Evolutionary conservation across 2,888 invertebrate species (phyloP).

Genomic region (Lordiphosa fenestrarum): DNA sequence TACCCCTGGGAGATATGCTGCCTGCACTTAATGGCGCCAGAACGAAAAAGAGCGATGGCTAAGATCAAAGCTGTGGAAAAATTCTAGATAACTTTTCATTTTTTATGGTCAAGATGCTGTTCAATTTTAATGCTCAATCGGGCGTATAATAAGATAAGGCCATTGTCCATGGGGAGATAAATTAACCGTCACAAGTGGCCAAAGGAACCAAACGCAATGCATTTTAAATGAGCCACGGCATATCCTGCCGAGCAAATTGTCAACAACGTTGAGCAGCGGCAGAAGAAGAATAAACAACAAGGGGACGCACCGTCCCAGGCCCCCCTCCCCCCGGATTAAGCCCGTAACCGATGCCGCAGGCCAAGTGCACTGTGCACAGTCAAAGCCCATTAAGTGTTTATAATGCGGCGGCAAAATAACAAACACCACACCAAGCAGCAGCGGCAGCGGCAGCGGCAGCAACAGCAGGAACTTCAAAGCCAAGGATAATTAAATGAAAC

Average conservation of each 20-base stretch:
- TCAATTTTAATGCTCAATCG: slow-evolving; percentile 64
- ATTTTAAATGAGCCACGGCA: slow-evolving; percentile 42
- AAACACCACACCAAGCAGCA: slow-evolving; percentile 12
- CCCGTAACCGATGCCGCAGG: slow-evolving; percentile 4
- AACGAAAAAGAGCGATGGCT: slow-evolving; percentile 9
- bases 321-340: not conserved
- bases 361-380: slow-evolving; percentile 18
- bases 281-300: slow-evolving; percentile 8
- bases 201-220: slow-evolving; percentile 37
- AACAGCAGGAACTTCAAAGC: slow-evolving; percentile 46
- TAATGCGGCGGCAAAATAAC: slow-evolving; percentile 35
- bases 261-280: slow-evolving; percentile 5
- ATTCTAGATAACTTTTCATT: slow-evolving; percentile 61
- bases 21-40: slow-evolving; percentile 42
- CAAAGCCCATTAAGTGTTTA: slow-evolving; percentile 37
- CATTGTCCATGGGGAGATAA: slow-evolving; percentile 28
- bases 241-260: slow-evolving; percentile 17
- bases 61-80: slow-evolving; percentile 59
- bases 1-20: slow-evolving; percentile 50
- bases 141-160: slow-evolving; percentile 65
- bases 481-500: slow-evolving; percentile 38
- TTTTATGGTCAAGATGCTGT: slow-evolving; percentile 42
- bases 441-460: slow-evolving; percentile 14
- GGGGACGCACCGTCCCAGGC: not conserved
- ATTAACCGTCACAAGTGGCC: slow-evolving; percentile 21